Evolutionary conservation across 2,797 vertebrate species (phyloP).

Genomic region (Chloroceryle inda): DNA sequence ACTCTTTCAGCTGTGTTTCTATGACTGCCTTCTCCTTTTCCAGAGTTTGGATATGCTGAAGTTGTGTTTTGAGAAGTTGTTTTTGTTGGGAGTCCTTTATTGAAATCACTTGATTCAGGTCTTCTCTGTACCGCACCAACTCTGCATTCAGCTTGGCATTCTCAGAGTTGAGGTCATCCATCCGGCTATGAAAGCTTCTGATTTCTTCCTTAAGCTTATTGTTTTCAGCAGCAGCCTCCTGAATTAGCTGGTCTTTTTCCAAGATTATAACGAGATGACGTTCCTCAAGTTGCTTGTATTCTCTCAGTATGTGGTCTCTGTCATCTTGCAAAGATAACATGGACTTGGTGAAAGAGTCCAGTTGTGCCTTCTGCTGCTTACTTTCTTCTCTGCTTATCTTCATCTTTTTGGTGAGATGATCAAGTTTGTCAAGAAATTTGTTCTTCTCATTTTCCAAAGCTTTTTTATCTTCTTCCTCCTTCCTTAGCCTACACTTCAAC

Average conservation of each 20-base stretch:
- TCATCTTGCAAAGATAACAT: slow-evolving; percentile 98
- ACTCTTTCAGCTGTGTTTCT: slow-evolving; percentile 74
- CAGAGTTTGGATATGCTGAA: slow-evolving; percentile 84
- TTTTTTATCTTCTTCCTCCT: slow-evolving; percentile 81
- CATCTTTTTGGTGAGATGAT: slow-evolving; percentile 81
- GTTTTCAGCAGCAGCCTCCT: slow-evolving; percentile 94
- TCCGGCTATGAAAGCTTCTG: slow-evolving; percentile 85
- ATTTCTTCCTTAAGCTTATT: slow-evolving; percentile 93
- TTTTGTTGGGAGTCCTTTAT: slow-evolving; percentile 97
- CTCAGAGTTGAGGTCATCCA: slow-evolving; percentile 94
- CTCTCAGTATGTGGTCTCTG: slow-evolving; percentile 87
- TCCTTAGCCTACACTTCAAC: slow-evolving; percentile 78
- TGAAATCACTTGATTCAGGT: slow-evolving; percentile 92
- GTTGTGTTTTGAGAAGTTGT: slow-evolving; percentile 87
- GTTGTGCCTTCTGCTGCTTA: slow-evolving; percentile 83
- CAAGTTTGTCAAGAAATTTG: slow-evolving; percentile 79
- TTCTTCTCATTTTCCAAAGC: slow-evolving; percentile 86
- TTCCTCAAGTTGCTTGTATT: slow-evolving; percentile 93
- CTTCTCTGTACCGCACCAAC: slow-evolving; percentile 89
- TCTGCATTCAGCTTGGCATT: slow-evolving; percentile 93
- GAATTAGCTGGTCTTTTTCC: slow-evolving; percentile 94
- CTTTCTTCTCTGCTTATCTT: slow-evolving; percentile 83
- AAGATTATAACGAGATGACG: slow-evolving; percentile 88
- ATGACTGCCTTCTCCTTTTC: slow-evolving; percentile 82
- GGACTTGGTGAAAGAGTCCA: slow-evolving; percentile 92